phyloP scores from a whole-genome alignment of 2,888 invertebrate species.

The Sericinus montela region DNA sequence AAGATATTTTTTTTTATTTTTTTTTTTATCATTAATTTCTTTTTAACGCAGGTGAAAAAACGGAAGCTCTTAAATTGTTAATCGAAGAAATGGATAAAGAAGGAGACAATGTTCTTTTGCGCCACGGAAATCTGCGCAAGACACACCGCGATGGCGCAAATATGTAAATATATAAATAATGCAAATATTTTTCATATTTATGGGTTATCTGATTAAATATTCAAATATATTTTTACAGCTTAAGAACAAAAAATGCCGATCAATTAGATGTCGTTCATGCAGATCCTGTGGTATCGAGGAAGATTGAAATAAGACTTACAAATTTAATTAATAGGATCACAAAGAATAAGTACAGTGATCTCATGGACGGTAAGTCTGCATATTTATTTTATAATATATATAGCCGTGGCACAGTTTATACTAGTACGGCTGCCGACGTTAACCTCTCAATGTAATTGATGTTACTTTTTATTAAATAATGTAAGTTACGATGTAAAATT shows the following conservation, averaged over 20 bases:
- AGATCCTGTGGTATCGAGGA: constrained; percentile 59
- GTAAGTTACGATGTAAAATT: too few species aligned
- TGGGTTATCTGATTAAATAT: neutral
- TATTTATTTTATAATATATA: neutral
- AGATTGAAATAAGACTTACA: constrained; percentile 58
- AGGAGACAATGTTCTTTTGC: constrained; percentile 44
- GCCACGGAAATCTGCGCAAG: constrained; percentile 58
- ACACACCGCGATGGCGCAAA: constrained; percentile 49
- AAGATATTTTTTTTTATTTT: neutral
- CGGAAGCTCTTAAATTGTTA: constrained; percentile 46
- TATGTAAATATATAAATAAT: constrained; percentile 36
- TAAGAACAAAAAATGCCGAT: constrained; percentile 51
- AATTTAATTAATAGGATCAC: constrained; percentile 30
- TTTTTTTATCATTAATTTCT: neutral
- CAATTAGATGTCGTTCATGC: constrained; percentile 41
- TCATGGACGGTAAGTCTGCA: constrained; percentile 46
- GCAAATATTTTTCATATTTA: neutral
- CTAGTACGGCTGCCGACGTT: too few species aligned
- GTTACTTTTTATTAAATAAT: too few species aligned
- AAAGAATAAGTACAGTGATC: constrained; percentile 31
- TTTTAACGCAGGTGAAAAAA: constrained; percentile 45
- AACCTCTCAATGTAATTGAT: too few species aligned
- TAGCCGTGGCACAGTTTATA: too few species aligned
- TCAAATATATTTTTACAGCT: constrained; percentile 30
- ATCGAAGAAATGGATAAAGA: constrained; percentile 42